These are phyloP conservation scores for Sesamia inferens DNA, from an alignment of 2,888 invertebrate genomes.

Conservation along the genomic window DNA sequence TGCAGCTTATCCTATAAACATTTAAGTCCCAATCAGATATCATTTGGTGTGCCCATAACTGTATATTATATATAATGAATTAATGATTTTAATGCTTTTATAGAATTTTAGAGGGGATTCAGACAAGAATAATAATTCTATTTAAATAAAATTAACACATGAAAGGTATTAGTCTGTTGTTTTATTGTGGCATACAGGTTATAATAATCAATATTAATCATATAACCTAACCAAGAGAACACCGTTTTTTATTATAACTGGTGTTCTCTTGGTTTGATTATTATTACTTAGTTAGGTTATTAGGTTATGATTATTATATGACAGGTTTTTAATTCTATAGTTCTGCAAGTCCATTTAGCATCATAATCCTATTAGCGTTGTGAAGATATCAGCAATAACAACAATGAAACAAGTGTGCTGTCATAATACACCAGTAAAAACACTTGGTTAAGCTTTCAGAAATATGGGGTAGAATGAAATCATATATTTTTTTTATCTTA, in stretches of 20 bases:
- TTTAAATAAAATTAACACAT: neutral
- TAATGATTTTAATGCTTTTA: no score
- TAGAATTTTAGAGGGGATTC: neutral
- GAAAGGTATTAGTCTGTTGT: neutral
- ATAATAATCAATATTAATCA: no score
- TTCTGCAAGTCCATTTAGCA: neutral
- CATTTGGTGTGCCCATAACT: no score
- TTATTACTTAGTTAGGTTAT: no score
- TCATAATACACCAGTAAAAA: neutral
- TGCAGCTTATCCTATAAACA: neutral
- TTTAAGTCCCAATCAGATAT: neutral
- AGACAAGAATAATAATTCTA: no score
- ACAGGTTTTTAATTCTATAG: neutral
- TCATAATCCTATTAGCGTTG: neutral
- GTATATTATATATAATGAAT: no score
- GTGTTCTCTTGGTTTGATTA: no score
- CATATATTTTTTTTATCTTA: neutral
- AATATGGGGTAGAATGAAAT: neutral
- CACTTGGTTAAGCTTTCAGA: neutral
- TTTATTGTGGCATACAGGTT: neutral
- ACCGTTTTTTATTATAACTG: no score
- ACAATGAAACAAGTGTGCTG: neutral
- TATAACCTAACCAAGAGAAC: no score
- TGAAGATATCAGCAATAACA: neutral
- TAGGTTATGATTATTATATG: no score